These are phyloP conservation scores for Luidia sarsii DNA, from an alignment of 53 echinoderm and acorn worm species.

Conservation along the genomic window DNA sequence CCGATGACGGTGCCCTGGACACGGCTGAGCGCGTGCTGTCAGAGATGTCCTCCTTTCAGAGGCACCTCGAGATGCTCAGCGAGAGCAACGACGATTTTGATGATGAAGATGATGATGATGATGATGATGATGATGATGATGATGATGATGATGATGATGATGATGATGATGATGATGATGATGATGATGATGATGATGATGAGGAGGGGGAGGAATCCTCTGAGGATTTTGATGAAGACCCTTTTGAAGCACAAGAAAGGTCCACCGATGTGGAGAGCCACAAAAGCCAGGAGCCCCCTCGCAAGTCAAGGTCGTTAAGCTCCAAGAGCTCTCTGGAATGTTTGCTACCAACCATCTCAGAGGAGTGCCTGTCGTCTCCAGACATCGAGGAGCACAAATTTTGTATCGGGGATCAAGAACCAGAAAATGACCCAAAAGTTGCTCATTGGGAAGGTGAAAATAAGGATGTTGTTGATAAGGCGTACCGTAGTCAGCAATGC, in stretches of 20 bases:
- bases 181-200: slow-evolving; percentile 18
- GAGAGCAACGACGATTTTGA: slow-evolving; percentile 14
- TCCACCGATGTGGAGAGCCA: neutral
- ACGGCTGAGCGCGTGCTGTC: slow-evolving; percentile 41
- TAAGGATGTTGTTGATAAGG: too few relatives aligned
- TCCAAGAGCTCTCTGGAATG: slow-evolving; percentile 32
- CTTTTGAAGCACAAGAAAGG: neutral
- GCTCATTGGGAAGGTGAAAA: too few relatives aligned
- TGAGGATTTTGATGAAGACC: slow-evolving; percentile 17
- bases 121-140: slow-evolving; percentile 3
- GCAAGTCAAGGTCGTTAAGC: slow-evolving; percentile 1
- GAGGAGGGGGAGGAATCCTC: neutral
- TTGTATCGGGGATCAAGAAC: neutral
- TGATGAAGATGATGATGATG: slow-evolving; percentile 13
- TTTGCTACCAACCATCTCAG: slow-evolving; percentile 42
- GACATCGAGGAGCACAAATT: neutral
- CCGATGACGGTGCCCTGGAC: slow-evolving; percentile 28
- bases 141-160: neutral
- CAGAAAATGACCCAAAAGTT: too few relatives aligned
- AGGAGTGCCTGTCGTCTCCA: slow-evolving; percentile 31
- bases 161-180: slow-evolving; percentile 1
- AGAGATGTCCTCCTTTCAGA: slow-evolving; percentile 36
- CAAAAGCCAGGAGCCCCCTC: neutral
- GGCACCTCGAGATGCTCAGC: slow-evolving; percentile 33
- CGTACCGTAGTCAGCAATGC: neutral